A percentile compares a stretch with the other conserved stretches of the same genome.
These are phyloP conservation scores for Pinna nobilis DNA, from an alignment of 1,140 invertebrate species.

Conservation along the genomic window DNA sequence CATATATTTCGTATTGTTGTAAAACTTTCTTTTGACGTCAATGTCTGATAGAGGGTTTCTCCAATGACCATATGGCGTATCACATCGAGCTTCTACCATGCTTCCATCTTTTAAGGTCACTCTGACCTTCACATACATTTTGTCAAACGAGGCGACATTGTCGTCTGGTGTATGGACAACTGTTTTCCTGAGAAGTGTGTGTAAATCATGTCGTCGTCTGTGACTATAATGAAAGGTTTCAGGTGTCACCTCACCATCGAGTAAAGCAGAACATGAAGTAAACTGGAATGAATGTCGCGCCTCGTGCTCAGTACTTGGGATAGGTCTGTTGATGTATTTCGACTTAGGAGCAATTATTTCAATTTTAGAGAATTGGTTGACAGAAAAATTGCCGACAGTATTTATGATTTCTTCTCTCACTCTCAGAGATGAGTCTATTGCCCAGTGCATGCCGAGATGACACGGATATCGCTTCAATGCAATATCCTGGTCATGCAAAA, in stretches of 20 bases:
- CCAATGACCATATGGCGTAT: slow-evolving; percentile 66
- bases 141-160: slow-evolving; percentile 57
- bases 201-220: slow-evolving; percentile 41
- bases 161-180: slow-evolving; percentile 46
- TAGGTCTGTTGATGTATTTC: slow-evolving; percentile 62
- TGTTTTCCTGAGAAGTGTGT: slow-evolving; percentile 51
- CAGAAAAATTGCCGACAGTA: not conserved
- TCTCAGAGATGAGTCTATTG: slow-evolving; percentile 58
- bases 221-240: slow-evolving; percentile 41
- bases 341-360: slow-evolving; percentile 57
- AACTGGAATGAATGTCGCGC: slow-evolving; percentile 68
- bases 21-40: slow-evolving; percentile 58
- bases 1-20: slow-evolving; percentile 46
- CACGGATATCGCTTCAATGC: slow-evolving; percentile 64
- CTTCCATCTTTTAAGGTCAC: slow-evolving; percentile 44
- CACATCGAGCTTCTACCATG: slow-evolving; percentile 42
- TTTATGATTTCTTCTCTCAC: slow-evolving; percentile 33
- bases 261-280: slow-evolving; percentile 55
- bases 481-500: slow-evolving; percentile 60
- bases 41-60: slow-evolving; percentile 55
- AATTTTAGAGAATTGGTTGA: slow-evolving; percentile 42
- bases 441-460: slow-evolving; percentile 68
- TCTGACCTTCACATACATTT: slow-evolving; percentile 62
- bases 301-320: slow-evolving; percentile 58
- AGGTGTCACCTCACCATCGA: slow-evolving; percentile 58